A percentile compares a stretch with the other conserved stretches of the same genome.
Conservation (phyloP, 2,797 vertebrate genomes). For the Ciconia nigra region DNA sequence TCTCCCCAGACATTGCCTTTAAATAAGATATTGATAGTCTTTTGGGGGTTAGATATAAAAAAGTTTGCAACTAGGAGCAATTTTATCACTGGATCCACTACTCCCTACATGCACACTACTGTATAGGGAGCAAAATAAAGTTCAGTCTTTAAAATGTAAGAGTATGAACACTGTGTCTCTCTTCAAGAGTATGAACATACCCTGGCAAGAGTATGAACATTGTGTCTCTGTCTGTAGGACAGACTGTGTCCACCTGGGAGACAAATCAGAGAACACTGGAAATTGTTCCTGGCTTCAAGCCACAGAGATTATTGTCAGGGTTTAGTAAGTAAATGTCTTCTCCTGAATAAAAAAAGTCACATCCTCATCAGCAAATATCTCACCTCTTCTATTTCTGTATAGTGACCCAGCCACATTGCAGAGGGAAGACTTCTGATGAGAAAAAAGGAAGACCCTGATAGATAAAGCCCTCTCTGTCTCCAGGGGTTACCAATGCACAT, state of each 20-base stretch:
- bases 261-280: neutral
- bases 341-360: neutral
- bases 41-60: neutral
- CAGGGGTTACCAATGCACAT: neutral
- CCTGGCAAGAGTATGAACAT: neutral
- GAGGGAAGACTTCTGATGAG: neutral
- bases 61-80: neutral
- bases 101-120: neutral
- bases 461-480: neutral
- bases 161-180: neutral
- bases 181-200: neutral
- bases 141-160: neutral
- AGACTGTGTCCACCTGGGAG: neutral
- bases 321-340: neutral
- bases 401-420: neutral
- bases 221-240: neutral
- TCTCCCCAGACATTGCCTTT: neutral
- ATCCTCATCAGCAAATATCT: neutral
- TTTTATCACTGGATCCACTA: neutral
- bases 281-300: neutral
- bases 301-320: neutral
- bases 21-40: neutral
- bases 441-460: neutral
- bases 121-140: neutral
- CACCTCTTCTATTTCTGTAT: neutral